Conservation (phyloP, 2,888 invertebrate species). For the Agrilus mali region DNA sequence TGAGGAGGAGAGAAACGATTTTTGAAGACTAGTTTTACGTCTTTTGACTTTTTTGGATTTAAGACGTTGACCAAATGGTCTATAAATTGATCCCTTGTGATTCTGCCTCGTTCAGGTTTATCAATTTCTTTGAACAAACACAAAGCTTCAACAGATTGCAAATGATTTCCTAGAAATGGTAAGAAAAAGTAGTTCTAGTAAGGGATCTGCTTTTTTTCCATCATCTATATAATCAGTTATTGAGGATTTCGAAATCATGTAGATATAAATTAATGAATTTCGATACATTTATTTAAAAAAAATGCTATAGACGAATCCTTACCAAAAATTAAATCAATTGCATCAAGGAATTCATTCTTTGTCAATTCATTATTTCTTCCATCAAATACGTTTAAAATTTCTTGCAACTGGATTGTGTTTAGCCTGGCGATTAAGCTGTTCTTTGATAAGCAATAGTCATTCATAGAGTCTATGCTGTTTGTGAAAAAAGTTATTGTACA, state of each 20-base stretch:
- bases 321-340: conserved; percentile 28
- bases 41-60: conserved; percentile 11
- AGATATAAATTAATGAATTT: too few species aligned
- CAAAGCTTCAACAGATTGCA: conserved; percentile 24
- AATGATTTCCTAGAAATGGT: conserved; percentile 22
- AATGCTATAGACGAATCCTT: background rate
- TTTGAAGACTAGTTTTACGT: conserved; percentile 15
- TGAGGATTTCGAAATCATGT: background rate
- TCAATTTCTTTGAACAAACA: conserved; percentile 27
- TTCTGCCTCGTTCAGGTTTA: conserved; percentile 16
- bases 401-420: too few species aligned
- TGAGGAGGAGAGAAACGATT: conserved; percentile 22
- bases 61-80: conserved; percentile 27
- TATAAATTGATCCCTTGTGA: conserved; percentile 31
- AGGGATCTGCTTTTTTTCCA: too few species aligned
- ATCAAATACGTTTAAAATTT: too few species aligned
- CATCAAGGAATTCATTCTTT: conserved; percentile 27
- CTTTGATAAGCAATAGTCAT: too few species aligned
- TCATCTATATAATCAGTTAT: conserved; percentile 1
- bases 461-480: too few species aligned
- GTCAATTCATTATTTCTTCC: conserved; percentile 12
- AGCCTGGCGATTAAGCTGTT: too few species aligned
- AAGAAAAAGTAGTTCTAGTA: conserved; percentile 1
- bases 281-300: background rate
- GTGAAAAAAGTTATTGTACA: too few species aligned